A percentile compares a stretch with the other conserved stretches of the same genome.
These are phyloP conservation scores for Otocyon megalotis DNA, from an alignment of 2,113 vertebrate genomes.

Conservation along the genomic window DNA sequence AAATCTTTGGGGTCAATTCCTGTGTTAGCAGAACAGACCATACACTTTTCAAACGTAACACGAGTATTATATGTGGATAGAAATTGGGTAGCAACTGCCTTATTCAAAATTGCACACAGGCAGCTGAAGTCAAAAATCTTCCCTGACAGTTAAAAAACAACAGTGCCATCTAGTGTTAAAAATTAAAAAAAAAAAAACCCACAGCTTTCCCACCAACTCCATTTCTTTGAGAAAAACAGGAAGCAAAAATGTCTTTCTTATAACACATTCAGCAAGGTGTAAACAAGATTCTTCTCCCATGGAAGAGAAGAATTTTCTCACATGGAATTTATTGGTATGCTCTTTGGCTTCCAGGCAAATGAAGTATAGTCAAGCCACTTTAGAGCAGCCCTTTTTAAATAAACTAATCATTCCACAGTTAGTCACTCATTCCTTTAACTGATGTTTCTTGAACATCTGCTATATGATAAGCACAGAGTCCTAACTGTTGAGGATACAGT, in stretches of 20 bases:
- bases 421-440: background rate
- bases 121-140: background rate
- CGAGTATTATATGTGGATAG: background rate
- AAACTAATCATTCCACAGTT: background rate
- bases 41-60: background rate
- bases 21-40: background rate
- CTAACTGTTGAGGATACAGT: background rate
- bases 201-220: constrained; percentile 4
- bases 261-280: background rate
- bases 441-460: background rate
- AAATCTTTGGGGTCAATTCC: background rate
- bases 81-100: background rate
- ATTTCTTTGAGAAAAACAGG: background rate
- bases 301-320: background rate
- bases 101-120: background rate
- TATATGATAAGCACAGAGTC: background rate
- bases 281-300: background rate
- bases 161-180: constrained; percentile 85
- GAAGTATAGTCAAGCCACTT: background rate
- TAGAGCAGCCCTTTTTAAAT: background rate
- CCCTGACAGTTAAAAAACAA: constrained; percentile 66
- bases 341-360: background rate
- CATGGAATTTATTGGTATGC: background rate
- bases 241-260: background rate
- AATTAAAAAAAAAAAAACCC: background rate